Evolutionary conservation across 2,797 vertebrate genomes (phyloP).

Genomic region (Rhadinocentrus ornatus): DNA sequence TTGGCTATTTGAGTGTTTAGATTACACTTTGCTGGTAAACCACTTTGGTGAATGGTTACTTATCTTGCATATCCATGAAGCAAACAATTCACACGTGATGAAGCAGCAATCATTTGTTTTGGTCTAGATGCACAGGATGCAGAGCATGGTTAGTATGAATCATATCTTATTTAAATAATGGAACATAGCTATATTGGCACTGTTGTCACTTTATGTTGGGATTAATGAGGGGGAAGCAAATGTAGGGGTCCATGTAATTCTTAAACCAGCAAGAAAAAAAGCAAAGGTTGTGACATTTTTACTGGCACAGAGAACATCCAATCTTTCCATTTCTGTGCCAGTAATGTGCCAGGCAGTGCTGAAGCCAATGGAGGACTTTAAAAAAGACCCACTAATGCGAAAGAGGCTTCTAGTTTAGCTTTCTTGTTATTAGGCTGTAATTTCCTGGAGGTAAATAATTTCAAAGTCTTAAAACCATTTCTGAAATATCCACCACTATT

Average conservation of each 20-base stretch:
- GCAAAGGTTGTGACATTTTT: slow-evolving; percentile 54
- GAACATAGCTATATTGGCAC: slow-evolving; percentile 61
- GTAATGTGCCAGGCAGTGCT: slow-evolving; percentile 79
- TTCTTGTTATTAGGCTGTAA: slow-evolving; percentile 17
- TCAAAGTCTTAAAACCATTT: slow-evolving; percentile 74
- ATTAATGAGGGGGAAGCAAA: slow-evolving; percentile 34
- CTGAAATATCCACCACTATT: slow-evolving; percentile 42
- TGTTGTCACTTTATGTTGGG: slow-evolving; percentile 60
- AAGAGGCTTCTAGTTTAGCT: slow-evolving; percentile 71
- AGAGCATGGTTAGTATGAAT: slow-evolving; percentile 42
- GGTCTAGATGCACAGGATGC: slow-evolving; percentile 24
- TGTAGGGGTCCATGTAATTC: slow-evolving; percentile 7
- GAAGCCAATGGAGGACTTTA: slow-evolving; percentile 75
- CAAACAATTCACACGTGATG: slow-evolving; percentile 1
- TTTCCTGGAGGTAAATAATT: slow-evolving; percentile 44
- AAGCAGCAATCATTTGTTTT: slow-evolving; percentile 39
- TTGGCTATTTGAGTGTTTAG: slow-evolving; percentile 40
- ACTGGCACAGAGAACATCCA: slow-evolving; percentile 62
- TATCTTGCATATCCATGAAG: slow-evolving; percentile 27
- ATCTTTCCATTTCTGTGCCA: slow-evolving; percentile 57
- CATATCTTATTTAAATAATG: slow-evolving; percentile 50
- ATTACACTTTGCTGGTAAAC: slow-evolving; percentile 22
- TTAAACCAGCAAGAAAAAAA: slow-evolving; percentile 17
- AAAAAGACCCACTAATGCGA: slow-evolving; percentile 80
- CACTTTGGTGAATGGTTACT: slow-evolving; percentile 35